Evolutionary conservation across 2,797 vertebrate genomes (phyloP), one percentile per base, ranked within the genome.

Genomic region (Brachyalestes nurse): DNA sequence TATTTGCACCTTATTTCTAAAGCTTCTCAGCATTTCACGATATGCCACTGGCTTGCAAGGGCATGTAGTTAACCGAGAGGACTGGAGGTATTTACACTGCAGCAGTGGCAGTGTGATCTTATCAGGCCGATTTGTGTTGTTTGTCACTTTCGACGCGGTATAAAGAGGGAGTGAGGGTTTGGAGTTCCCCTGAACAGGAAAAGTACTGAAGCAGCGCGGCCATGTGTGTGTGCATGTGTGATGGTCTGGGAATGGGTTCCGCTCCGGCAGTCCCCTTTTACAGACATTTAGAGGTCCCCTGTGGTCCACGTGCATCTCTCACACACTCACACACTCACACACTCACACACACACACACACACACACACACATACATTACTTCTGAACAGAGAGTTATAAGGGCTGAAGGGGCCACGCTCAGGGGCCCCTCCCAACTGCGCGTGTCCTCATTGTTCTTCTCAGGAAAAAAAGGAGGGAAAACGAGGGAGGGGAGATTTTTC

Each of bases 181-280:
- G 85, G 85, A 86, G 80, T 84, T 86, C 85, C 82, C 85, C 82
- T 51, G 75, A 34, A 77, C 28, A 62, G 58, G 64, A 74, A 77
- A 72, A 80, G 75, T 66, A 53, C 60, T 72, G 53, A 78, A 74
- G 60, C 49, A 58, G 64, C 67, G 81, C 34, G 38, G n/a, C 60
- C 49, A 65, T 72, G 47, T 67, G 60, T 58, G 81, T 78, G 65
- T 34, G 70, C 70, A 64, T 72, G 34, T 72, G 61, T 58, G 47
- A 38, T 57, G 55, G 62, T 55, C 53, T 76, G 72, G 42, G 58
- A 21, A 74, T 77, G 57, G 73, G 83, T 82, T 77, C 64, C 69
- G 61, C 75, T 42, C 65, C 70, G 55, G 40, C 62, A 61, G 69
- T 65, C 66, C 58, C 42, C 61, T 81, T 64, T 81, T 72, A 71